Percentiles rank a stretch among this genome's conserved stretches.
phyloP scores from a whole-genome alignment of 1,140 invertebrate genomes.

The Drosophila obscura region DNA sequence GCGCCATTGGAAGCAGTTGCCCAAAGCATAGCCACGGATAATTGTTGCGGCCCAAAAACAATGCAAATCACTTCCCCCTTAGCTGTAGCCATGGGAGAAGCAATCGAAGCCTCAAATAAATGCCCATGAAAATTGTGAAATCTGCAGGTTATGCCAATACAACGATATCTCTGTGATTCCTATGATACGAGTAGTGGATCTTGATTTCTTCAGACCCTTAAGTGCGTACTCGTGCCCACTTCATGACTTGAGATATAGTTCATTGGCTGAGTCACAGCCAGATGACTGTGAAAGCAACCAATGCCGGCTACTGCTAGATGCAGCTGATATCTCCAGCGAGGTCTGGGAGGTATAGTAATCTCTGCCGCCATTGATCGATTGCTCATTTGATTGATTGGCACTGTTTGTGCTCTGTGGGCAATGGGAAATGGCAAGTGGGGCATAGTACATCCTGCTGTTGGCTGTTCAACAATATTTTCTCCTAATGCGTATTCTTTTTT shows the following conservation, averaged over 20 bases:
- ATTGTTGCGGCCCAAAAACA: conserved; percentile 38
- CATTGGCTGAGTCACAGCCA: too few relatives aligned
- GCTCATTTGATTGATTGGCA: conserved; percentile 41
- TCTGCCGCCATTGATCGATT: conserved; percentile 29
- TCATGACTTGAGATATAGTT: too few relatives aligned
- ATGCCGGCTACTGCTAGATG: conserved; percentile 1
- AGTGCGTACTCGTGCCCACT: too few relatives aligned
- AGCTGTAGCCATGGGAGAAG: conserved; percentile 17
- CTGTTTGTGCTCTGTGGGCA: conserved; percentile 19
- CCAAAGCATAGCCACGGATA: conserved; percentile 44
- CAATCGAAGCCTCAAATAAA: conserved; percentile 6
- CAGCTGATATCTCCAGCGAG: conserved; percentile 1
- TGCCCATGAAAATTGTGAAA: conserved; percentile 6
- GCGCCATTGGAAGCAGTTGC: conserved; percentile 36
- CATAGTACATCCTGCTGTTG: conserved; percentile 1
- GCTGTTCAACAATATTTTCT: too few relatives aligned
- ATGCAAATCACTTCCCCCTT: conserved; percentile 34
- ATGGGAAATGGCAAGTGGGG: conserved; percentile 34
- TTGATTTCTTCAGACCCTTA: too few relatives aligned
- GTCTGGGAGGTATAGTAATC: conserved; percentile 22
- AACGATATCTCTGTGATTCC: too few relatives aligned
- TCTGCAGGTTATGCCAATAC: too few relatives aligned
- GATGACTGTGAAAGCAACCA: conserved; percentile 43
- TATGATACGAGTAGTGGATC: too few relatives aligned
- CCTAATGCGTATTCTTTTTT: too few relatives aligned